These are phyloP conservation scores for Melanostigma gelatinosum DNA, from an alignment of 2,113 vertebrate genomes.

Conservation along the genomic window DNA sequence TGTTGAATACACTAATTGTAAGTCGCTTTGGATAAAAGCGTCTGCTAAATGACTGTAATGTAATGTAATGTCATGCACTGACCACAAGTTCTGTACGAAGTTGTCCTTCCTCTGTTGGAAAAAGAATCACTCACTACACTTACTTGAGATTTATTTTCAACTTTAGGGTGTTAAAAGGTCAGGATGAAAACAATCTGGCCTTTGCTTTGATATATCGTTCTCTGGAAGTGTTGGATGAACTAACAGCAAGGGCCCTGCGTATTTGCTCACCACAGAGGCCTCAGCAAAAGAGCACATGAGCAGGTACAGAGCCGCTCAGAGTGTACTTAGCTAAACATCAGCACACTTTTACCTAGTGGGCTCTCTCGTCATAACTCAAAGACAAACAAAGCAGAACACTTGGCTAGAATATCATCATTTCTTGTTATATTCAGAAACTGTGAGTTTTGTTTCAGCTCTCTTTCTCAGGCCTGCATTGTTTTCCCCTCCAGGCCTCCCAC, in stretches of 20 bases:
- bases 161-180: background rate
- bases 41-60: too few relatives aligned
- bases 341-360: background rate
- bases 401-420: background rate
- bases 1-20: too few relatives aligned
- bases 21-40: too few relatives aligned
- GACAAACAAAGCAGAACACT: background rate
- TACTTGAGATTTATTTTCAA: background rate
- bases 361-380: slow-evolving; percentile 6
- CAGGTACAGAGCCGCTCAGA: background rate
- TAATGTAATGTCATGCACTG: too few relatives aligned
- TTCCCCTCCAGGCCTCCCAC: slow-evolving; percentile 24
- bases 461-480: slow-evolving; percentile 18
- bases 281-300: background rate
- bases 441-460: slow-evolving; percentile 6
- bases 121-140: background rate
- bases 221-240: background rate
- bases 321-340: background rate
- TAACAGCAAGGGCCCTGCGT: background rate
- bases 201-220: too few relatives aligned
- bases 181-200: too few relatives aligned
- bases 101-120: background rate
- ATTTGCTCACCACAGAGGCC: background rate
- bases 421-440: slow-evolving; percentile 9
- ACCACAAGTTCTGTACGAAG: background rate